phyloP scores from a whole-genome alignment of 2,888 invertebrate species.

The Drosophila nigritarsus region DNA sequence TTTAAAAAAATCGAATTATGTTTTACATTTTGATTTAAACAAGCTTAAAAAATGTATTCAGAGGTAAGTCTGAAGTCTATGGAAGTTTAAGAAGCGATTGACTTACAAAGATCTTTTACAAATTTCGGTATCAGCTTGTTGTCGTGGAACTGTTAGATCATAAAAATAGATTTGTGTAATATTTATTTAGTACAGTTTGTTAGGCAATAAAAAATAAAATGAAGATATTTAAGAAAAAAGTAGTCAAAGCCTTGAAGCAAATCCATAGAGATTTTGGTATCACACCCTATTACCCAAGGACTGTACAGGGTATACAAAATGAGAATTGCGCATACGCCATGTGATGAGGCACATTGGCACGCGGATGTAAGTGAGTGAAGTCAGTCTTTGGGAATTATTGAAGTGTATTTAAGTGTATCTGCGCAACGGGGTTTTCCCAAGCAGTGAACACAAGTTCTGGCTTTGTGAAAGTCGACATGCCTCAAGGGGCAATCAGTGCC shows the following conservation, averaged over 20 bases:
- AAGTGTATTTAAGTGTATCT: conserved; percentile 29
- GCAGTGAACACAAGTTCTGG: conserved; percentile 50
- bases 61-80: neutral
- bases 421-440: conserved; percentile 51
- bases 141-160: neutral
- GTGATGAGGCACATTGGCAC: conserved; percentile 36
- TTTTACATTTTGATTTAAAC: neutral
- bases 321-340: conserved; percentile 59
- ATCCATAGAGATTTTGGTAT: neutral
- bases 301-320: conserved; percentile 21
- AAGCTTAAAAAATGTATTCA: neutral
- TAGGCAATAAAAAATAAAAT: neutral
- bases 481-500: conserved; percentile 40
- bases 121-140: neutral
- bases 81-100: neutral
- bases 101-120: neutral
- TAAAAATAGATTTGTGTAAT: neutral
- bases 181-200: neutral
- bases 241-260: neutral
- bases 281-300: neutral
- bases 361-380: conserved; percentile 59
- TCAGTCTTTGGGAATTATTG: conserved; percentile 26
- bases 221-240: neutral
- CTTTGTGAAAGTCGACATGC: conserved; percentile 67
- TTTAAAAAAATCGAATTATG: neutral